A percentile compares a stretch with the other conserved stretches of the same genome.
Evolutionary conservation across 2,888 invertebrate genomes (phyloP).

Genomic region (Drosophila borborema): DNA sequence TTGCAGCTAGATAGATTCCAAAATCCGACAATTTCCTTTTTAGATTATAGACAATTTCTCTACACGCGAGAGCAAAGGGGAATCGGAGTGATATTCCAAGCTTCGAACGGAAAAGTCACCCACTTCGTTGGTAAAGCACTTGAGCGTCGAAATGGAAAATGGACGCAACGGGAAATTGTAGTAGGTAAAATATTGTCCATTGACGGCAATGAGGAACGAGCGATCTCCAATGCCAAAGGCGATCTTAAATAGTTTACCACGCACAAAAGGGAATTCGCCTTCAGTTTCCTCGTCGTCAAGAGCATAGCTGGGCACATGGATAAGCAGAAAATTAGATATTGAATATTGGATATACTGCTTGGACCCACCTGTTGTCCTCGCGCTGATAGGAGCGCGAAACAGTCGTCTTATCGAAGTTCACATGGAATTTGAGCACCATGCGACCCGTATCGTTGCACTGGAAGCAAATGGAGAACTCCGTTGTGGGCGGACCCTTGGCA

Average conservation of each 20-base stretch:
- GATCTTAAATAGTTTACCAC: constrained; percentile 84
- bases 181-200: constrained; percentile 84
- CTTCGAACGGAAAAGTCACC: constrained; percentile 82
- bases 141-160: constrained; percentile 84
- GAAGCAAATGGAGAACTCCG: constrained; percentile 84
- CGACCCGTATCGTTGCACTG: constrained; percentile 84
- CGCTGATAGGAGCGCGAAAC: constrained; percentile 83
- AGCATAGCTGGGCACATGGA: constrained; percentile 70
- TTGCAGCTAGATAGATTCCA: constrained; percentile 47
- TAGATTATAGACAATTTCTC: constrained; percentile 83
- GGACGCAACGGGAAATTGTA: constrained; percentile 83
- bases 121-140: constrained; percentile 82
- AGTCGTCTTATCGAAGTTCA: constrained; percentile 81
- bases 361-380: constrained; percentile 80
- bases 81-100: constrained; percentile 84
- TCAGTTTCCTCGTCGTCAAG: constrained; percentile 84
- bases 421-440: constrained; percentile 82
- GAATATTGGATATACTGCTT: fast-evolving
- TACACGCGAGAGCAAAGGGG: constrained; percentile 81
- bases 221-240: constrained; percentile 84
- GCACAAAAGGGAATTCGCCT: constrained; percentile 84
- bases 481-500: constrained; percentile 81
- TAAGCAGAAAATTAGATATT: neutral
- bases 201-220: constrained; percentile 84
- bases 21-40: neutral